These are phyloP conservation scores for Pyrocephalus nanus DNA, from an alignment of 2,797 vertebrate species.

Conservation along the genomic window DNA sequence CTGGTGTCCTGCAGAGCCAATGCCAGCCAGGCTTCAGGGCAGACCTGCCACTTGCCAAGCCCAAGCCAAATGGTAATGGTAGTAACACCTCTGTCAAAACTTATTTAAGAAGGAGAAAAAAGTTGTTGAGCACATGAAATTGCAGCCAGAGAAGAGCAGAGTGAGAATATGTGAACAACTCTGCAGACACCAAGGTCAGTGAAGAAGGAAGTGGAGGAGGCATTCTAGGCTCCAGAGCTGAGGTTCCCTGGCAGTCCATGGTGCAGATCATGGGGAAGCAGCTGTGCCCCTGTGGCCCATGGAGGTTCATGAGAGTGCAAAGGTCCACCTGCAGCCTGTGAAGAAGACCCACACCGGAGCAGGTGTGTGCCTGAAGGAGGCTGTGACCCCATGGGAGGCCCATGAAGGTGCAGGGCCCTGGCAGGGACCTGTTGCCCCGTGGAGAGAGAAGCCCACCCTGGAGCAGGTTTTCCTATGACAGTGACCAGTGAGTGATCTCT, in stretches of 20 bases:
- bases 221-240: background rate
- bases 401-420: background rate
- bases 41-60: background rate
- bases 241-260: background rate
- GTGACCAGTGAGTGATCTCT: background rate
- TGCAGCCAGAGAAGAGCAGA: background rate
- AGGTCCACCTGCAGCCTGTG: background rate
- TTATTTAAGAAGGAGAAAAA: background rate
- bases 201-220: background rate
- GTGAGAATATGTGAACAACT: background rate
- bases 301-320: background rate
- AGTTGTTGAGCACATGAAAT: background rate
- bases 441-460: background rate
- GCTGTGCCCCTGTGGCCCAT: background rate
- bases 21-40: background rate
- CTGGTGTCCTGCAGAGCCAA: background rate
- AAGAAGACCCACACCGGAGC: background rate
- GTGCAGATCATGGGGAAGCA: background rate
- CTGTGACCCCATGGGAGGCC: background rate
- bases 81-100: background rate
- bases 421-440: background rate
- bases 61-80: background rate
- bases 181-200: background rate
- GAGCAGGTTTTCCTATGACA: background rate
- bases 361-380: background rate